Evolutionary conservation across 2,113 vertebrate species (phyloP).

Genomic region (human (Homo sapiens)): GRCh38 chr2:122500501-122501000

Average conservation of each 20-base stretch:
- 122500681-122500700: not conserved
- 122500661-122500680: too few relatives aligned
- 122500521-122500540: too few relatives aligned
- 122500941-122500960: not conserved
- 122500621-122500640: too few relatives aligned
- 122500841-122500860: not conserved
- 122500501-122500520: too few relatives aligned
- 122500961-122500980: not conserved
- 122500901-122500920: not conserved
- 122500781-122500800: not conserved
- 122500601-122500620: too few relatives aligned
- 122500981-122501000: not conserved
- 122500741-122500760: not conserved
- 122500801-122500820: not conserved
- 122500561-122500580: too few relatives aligned
- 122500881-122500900: not conserved
- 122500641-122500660: too few relatives aligned
- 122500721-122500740: not conserved
- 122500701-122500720: not conserved
- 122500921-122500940: not conserved
- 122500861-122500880: not conserved
- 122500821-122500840: not conserved
- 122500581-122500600: too few relatives aligned
- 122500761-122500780: not conserved
- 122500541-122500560: too few relatives aligned